These are phyloP conservation scores for Osmerus eperlanus DNA, from an alignment of 2,113 vertebrate genomes.

Conservation along the genomic window DNA sequence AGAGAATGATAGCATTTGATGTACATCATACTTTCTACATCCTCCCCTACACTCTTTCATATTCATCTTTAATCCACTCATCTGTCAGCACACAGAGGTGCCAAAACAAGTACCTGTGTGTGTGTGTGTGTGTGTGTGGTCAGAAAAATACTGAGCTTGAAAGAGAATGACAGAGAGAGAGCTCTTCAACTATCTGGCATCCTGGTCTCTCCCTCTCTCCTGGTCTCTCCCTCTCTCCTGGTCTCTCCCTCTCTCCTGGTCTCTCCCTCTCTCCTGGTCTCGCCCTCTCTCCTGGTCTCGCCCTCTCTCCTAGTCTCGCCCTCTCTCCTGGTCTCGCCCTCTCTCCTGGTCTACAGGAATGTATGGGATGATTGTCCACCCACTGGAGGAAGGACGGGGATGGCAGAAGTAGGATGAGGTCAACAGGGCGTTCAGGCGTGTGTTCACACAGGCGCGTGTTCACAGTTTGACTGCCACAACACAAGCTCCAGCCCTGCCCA, in stretches of 20 bases:
- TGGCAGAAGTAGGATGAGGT: not conserved
- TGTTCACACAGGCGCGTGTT: slow-evolving; percentile 24
- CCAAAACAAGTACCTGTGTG: not conserved
- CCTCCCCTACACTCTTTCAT: not conserved
- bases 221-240: no score
- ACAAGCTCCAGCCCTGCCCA: slow-evolving; percentile 92
- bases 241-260: no score
- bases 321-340: no score
- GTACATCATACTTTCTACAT: not conserved
- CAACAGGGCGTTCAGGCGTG: not conserved
- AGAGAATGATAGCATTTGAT: not conserved
- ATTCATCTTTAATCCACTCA: not conserved
- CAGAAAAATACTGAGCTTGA: slow-evolving; percentile 30
- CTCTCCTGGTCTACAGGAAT: no score
- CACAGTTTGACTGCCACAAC: slow-evolving; percentile 91
- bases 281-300: no score
- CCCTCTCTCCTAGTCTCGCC: no score
- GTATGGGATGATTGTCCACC: no score
- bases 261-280: no score
- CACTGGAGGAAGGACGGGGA: no score
- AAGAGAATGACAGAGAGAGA: slow-evolving; percentile 42
- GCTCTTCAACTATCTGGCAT: not conserved
- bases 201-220: no score
- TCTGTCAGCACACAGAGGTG: not conserved
- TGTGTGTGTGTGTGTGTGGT: not conserved